phyloP scores from a whole-genome alignment of 2,888 invertebrate species.

The Pterobdella sp. region DNA sequence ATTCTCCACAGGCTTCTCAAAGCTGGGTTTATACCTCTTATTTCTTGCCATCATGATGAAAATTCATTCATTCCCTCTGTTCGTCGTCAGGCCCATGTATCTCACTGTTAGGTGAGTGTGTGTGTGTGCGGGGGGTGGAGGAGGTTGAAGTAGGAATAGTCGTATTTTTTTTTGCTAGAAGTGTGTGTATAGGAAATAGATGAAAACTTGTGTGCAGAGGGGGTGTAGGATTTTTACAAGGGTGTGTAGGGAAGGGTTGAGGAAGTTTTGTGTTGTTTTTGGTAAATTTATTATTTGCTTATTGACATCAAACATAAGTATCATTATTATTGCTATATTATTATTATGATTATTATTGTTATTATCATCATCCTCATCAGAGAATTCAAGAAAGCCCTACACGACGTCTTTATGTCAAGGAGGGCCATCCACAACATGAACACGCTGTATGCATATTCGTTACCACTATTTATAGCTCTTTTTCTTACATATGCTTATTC shows the following conservation, averaged over 20 bases:
- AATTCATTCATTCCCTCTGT: constrained; percentile 91
- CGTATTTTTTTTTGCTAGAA: background rate
- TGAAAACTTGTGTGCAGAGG: background rate
- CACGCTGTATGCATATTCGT: constrained; percentile 60
- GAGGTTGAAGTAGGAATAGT: background rate
- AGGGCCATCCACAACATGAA: constrained; percentile 97
- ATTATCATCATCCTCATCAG: constrained; percentile 52
- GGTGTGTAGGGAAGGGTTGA: background rate
- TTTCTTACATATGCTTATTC: background rate
- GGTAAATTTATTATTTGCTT: too few relatives aligned
- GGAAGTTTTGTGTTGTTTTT: background rate
- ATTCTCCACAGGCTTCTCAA: constrained; percentile 59
- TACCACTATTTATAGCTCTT: too few relatives aligned
- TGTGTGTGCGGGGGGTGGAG: background rate
- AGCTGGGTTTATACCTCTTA: constrained; percentile 73
- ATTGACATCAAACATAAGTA: too few relatives aligned
- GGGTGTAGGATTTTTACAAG: background rate
- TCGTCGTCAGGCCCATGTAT: constrained; percentile 98
- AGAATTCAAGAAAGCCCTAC: constrained; percentile 83
- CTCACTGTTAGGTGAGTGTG: constrained; percentile 75
- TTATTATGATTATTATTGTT: background rate
- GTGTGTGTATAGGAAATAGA: background rate
- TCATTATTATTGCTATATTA: too few relatives aligned
- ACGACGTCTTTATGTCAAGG: constrained; percentile 87
- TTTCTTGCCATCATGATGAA: constrained; percentile 93